A percentile compares a stretch with the other conserved stretches of the same genome.
Conservation (phyloP, 2,888 invertebrate genomes). For the Dryococelus australis region DNA sequence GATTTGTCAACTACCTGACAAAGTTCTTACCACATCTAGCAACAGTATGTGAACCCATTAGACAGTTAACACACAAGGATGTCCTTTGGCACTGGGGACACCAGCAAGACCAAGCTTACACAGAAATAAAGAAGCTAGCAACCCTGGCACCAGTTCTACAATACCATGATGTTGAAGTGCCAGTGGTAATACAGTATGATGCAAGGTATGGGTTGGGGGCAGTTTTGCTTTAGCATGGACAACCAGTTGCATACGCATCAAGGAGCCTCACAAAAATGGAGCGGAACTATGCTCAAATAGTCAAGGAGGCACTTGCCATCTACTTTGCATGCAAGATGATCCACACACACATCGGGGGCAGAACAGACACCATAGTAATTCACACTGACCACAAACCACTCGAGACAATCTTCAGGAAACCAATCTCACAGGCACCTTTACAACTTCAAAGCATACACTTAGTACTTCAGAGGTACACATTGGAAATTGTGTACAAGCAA, state of each 20-base stretch:
- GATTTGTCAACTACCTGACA: not conserved
- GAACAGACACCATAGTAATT: not conserved
- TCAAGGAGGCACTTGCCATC: not conserved
- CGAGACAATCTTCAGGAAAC: not conserved
- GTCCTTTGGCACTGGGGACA: not conserved
- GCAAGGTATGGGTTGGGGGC: not conserved
- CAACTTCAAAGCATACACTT: not conserved
- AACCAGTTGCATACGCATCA: slow-evolving; percentile 19
- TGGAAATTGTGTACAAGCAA: not conserved
- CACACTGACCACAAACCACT: slow-evolving; percentile 7
- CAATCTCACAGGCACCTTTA: not conserved
- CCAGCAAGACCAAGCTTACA: not conserved
- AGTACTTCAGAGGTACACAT: not conserved
- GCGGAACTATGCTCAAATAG: not conserved
- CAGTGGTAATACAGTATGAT: slow-evolving; percentile 2
- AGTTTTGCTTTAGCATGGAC: not conserved
- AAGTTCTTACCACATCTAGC: too few species aligned
- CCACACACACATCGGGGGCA: not conserved
- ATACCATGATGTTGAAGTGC: not conserved
- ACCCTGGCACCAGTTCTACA: not conserved
- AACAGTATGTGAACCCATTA: not conserved
- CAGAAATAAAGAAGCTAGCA: not conserved
- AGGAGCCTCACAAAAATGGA: not conserved
- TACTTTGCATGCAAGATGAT: not conserved
- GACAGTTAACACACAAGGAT: not conserved